Evolutionary conservation across 2,888 invertebrate species (phyloP).

Genomic region (Scelioninae gen. 1): DNA sequence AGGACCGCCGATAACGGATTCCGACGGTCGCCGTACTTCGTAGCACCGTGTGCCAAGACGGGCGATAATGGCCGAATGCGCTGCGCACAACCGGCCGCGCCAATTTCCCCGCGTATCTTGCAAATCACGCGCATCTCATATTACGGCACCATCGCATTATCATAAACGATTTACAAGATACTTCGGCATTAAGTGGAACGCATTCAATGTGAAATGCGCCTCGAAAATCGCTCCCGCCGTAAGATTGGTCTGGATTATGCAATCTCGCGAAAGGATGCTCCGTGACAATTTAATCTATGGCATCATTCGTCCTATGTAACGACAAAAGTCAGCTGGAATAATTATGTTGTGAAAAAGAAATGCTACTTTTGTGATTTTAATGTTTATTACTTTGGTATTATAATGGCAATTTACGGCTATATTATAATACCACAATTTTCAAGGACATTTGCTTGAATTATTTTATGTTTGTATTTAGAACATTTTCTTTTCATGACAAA

Average conservation of each 20-base stretch:
- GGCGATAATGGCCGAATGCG: conserved; percentile 48
- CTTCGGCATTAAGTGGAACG: conserved; percentile 59
- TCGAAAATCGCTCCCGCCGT: conserved; percentile 27
- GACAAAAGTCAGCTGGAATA: neutral
- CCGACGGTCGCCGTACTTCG: conserved; percentile 44
- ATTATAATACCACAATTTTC: too few species aligned
- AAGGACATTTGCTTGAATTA: too few species aligned
- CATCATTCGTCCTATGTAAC: conserved; percentile 26
- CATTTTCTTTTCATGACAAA: too few species aligned
- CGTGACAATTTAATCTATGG: conserved; percentile 45
- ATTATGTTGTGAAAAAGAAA: neutral
- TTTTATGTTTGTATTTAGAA: too few species aligned
- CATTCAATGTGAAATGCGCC: conserved; percentile 31
- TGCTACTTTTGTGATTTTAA: neutral
- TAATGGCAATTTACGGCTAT: too few species aligned
- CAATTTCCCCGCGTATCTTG: conserved; percentile 51
- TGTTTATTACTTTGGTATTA: too few species aligned
- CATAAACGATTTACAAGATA: conserved; percentile 66
- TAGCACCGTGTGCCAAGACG: conserved; percentile 44
- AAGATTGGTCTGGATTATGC: conserved; percentile 42
- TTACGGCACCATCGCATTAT: conserved; percentile 52
- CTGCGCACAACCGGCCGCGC: conserved; percentile 40
- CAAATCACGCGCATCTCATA: conserved; percentile 31
- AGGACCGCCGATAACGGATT: conserved; percentile 68
- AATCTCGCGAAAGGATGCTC: conserved; percentile 9